Base-by-base conservation (phyloP, 23 tunicate species). In the Halocynthia roretzi region DNA sequence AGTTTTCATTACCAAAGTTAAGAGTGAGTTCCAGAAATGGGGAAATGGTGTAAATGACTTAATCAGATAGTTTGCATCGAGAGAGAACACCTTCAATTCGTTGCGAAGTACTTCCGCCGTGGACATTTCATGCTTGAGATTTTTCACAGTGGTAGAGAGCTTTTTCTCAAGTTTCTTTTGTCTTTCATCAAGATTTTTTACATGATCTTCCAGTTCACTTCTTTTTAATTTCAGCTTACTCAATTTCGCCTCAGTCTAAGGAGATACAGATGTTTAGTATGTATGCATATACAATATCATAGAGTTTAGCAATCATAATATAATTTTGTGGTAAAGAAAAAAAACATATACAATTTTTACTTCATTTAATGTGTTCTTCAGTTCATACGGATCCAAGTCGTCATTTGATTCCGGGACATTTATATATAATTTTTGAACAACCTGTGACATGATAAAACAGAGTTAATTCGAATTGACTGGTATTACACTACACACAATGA, bases 311-410 rank as follows among this genome's bases (percentile, higher is more conserved):
- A 31, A 31, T 0, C 44, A 31, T 31, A 31, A 31, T 31, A 31
- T 31, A 31, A 31, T 4, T 31, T 31, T 31, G 44, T 31, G 44
- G 4, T 31, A 31, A 0, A 31, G n/a, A 31, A 31, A 31, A 31
- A 31, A 31, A 0, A 31, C 4, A 31, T 31, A 31, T 31, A 31
- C 1, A 31, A 31, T 31, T 31, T n/a, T 67, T 10, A 76, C 63
- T 55, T 91, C 97, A 66, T 81, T 80, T 17, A 91, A 50, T 50
- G 77, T 69, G 17, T 91, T 84, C 61, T 85, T 85, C 51, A 85
- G 49, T 19, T 54, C 65, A 58, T 54, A 91, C 10, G 97, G 87
- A 77, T 85, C 97, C 52, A 91, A 50, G 6, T 63, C 71, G 17
- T 77, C 77, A 51, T 71, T 63, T 60, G 74, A 80, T 61, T 91